phyloP scores from a whole-genome alignment of 2,888 invertebrate species.

The Synanthedon myopaeformis region DNA sequence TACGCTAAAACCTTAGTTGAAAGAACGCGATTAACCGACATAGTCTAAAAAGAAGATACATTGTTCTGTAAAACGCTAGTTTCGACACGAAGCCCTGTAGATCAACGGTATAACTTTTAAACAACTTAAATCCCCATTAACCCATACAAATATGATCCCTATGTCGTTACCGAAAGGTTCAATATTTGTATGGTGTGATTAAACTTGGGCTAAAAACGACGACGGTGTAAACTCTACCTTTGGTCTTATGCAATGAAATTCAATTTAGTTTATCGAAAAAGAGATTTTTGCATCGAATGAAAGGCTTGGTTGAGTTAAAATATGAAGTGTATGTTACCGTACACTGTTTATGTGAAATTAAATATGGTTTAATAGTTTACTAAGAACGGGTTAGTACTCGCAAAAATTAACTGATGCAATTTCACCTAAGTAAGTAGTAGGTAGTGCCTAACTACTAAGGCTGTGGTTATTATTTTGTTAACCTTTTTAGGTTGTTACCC shows the following conservation, averaged over 20 bases:
- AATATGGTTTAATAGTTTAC: constrained; percentile 62
- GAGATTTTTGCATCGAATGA: constrained; percentile 31
- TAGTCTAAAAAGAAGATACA: constrained; percentile 56
- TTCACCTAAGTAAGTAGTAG: constrained; percentile 9
- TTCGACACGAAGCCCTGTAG: constrained; percentile 61
- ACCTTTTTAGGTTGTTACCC: neutral
- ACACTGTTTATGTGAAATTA: constrained; percentile 58
- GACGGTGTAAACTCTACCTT: constrained; percentile 34
- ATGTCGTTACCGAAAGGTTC: constrained; percentile 20
- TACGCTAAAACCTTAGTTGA: constrained; percentile 30
- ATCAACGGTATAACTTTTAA: constrained; percentile 43
- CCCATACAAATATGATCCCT: constrained; percentile 19
- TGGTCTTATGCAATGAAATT: constrained; percentile 24
- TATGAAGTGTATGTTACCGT: constrained; percentile 49
- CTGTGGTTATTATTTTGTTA: neutral
- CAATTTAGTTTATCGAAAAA: constrained; percentile 23
- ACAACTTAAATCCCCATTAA: constrained; percentile 24
- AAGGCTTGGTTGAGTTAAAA: constrained; percentile 40
- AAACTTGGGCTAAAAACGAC: constrained; percentile 11
- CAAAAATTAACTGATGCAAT: constrained; percentile 34
- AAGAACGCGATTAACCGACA: constrained; percentile 41
- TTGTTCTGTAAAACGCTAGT: constrained; percentile 58
- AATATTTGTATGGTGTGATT: constrained; percentile 10
- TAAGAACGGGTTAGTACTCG: constrained; percentile 39
- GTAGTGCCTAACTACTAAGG: neutral